These are phyloP conservation scores for Poeciliopsis occidentalis DNA, from an alignment of 2,113 vertebrate genomes.

Conservation along the genomic window DNA sequence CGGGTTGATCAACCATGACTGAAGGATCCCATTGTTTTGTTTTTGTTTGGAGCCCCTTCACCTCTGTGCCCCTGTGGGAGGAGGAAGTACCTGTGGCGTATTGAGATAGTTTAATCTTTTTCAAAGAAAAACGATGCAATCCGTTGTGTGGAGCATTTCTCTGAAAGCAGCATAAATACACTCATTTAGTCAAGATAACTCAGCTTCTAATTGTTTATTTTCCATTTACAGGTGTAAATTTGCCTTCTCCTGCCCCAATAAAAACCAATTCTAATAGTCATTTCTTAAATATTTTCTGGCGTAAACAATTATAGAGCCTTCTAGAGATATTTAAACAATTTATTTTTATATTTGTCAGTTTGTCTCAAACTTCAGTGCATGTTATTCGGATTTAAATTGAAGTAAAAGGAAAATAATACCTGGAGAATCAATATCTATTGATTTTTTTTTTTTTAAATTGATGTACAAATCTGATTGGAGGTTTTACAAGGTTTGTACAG, in stretches of 20 bases:
- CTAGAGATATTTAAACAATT: neutral
- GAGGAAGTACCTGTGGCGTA: conserved; percentile 63
- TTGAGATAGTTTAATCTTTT: conserved; percentile 49
- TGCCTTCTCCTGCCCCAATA: neutral
- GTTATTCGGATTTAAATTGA: neutral
- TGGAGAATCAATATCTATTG: no score
- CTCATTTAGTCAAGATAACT: neutral
- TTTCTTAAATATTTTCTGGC: neutral
- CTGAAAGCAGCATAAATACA: conserved; percentile 25
- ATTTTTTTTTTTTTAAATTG: neutral
- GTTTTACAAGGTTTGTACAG: no score
- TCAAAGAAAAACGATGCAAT: conserved; percentile 43
- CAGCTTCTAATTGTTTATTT: neutral
- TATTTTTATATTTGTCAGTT: neutral
- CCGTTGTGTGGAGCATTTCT: conserved; percentile 39
- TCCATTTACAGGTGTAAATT: neutral
- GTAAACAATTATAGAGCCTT: neutral
- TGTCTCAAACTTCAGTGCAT: no score
- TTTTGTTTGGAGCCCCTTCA: conserved; percentile 52
- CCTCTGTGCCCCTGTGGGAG: conserved; percentile 33
- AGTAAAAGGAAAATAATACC: neutral
- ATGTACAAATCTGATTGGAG: neutral
- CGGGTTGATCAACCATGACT: conserved; percentile 56
- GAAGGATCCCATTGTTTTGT: conserved; percentile 48
- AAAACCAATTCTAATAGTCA: neutral